These are phyloP conservation scores for Bombus pyrosoma DNA, from an alignment of 1,140 invertebrate genomes.

Conservation along the genomic window DNA sequence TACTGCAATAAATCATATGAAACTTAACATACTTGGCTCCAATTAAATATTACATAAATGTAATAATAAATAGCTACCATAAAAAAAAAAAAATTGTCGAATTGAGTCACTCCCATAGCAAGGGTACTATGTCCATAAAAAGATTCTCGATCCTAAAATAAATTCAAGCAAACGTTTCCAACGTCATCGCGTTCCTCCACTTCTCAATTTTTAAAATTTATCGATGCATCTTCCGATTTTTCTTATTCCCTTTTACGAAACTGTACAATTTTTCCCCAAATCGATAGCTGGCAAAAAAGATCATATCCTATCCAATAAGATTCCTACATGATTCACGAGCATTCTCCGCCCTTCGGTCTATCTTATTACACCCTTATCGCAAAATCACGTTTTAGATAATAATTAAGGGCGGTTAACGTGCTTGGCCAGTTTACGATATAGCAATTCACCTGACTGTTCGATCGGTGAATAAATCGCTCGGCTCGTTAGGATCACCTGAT, in stretches of 20 bases:
- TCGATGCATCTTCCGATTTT: not conserved
- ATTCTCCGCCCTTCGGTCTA: accelerated
- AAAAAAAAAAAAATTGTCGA: too few relatives aligned
- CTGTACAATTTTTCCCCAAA: not conserved
- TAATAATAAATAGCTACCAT: too few relatives aligned
- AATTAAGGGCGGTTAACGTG: conserved; percentile 31
- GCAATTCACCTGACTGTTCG: conserved; percentile 34
- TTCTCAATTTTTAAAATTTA: not conserved
- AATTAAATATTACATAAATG: too few relatives aligned
- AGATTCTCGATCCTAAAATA: not conserved
- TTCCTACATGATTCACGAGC: too few relatives aligned
- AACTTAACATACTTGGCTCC: too few relatives aligned
- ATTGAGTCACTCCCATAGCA: not conserved
- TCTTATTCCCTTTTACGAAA: not conserved
- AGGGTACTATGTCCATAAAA: not conserved
- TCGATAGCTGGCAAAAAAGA: not conserved
- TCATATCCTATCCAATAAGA: not conserved
- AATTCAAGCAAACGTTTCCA: not conserved
- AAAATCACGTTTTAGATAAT: conserved; percentile 16
- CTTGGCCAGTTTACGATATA: conserved; percentile 18
- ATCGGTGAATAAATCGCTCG: conserved; percentile 37
- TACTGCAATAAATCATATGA: too few relatives aligned
- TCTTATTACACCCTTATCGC: not conserved
- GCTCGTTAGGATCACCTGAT: conserved; percentile 51
- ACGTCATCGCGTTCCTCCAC: too few relatives aligned